These are phyloP conservation scores for Gryllus bimaculatus DNA, from an alignment of 1,140 invertebrate genomes.

Conservation along the genomic window DNA sequence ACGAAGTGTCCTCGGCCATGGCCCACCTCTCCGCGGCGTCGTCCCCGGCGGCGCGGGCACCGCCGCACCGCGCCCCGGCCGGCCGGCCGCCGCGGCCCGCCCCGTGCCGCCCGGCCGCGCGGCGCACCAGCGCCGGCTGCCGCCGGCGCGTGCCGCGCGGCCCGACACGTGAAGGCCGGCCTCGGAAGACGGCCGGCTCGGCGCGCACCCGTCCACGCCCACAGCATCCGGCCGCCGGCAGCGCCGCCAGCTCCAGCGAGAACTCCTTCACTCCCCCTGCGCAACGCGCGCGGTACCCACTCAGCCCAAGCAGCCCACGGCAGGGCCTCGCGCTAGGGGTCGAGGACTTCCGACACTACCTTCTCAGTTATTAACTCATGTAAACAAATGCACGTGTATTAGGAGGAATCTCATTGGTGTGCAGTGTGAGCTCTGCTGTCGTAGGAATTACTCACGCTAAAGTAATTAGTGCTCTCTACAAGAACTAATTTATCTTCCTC, in stretches of 20 bases:
- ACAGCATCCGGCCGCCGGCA: constrained; percentile 41
- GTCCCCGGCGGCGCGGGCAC: constrained; percentile 22
- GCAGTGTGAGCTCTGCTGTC: too few species aligned
- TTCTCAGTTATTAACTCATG: too few species aligned
- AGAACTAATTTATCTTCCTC: too few species aligned
- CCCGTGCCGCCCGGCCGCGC: constrained; percentile 40
- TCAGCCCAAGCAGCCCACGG: too few species aligned
- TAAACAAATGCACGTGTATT: too few species aligned
- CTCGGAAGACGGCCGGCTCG: constrained; percentile 39
- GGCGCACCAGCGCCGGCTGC: constrained; percentile 38
- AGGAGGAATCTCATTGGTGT: too few species aligned
- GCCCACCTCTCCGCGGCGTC: too few species aligned
- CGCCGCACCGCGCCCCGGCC: constrained; percentile 26
- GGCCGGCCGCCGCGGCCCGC: constrained; percentile 38
- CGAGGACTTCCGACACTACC: too few species aligned
- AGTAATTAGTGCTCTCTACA: too few species aligned
- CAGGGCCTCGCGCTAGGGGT: too few species aligned
- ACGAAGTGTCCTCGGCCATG: constrained; percentile 55
- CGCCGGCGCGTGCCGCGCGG: constrained; percentile 21
- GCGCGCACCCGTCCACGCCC: constrained; percentile 46
- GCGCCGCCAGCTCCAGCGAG: constrained; percentile 38
- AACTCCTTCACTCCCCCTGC: constrained; percentile 47
- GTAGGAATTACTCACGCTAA: too few species aligned
- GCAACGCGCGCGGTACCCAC: not conserved
- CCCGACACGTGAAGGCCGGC: constrained; percentile 36